phyloP scores from a whole-genome alignment of 30 jellyfish, hydroid and myxozoan species.

The Haliclystus octoradiatus region DNA sequence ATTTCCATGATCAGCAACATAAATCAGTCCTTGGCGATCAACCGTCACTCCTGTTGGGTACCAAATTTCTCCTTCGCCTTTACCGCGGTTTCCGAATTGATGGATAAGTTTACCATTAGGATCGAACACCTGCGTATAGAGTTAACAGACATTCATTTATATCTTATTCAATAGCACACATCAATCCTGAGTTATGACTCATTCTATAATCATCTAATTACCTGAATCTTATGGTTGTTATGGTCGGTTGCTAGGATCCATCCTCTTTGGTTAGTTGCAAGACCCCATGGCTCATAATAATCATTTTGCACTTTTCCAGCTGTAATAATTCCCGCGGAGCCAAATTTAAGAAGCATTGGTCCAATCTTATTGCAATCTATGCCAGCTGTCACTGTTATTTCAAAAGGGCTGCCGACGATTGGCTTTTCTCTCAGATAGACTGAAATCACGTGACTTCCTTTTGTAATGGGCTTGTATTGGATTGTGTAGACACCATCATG shows the following conservation, averaged over 20 bases:
- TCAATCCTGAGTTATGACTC: neutral
- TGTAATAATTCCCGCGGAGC: constrained; percentile 58
- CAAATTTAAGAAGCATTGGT: constrained; percentile 76
- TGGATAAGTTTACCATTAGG: constrained; percentile 64
- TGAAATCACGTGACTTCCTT: constrained; percentile 46
- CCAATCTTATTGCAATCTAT: constrained; percentile 70
- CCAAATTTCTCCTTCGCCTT: constrained; percentile 94
- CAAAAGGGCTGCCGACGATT: constrained; percentile 74
- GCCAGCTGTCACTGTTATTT: constrained; percentile 73
- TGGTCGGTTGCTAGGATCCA: constrained; percentile 73
- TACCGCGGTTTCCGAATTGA: constrained; percentile 90
- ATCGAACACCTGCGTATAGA: constrained; percentile 52
- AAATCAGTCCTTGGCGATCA: constrained; percentile 59
- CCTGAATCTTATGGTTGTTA: constrained; percentile 81
- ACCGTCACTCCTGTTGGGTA: constrained; percentile 93
- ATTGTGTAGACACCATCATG: constrained; percentile 65
- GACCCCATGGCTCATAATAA: constrained; percentile 97
- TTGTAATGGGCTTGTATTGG: constrained; percentile 47
- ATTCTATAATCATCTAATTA: neutral
- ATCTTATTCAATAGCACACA: neutral
- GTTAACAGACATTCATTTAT: neutral
- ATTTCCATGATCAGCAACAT: constrained; percentile 97
- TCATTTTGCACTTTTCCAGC: constrained; percentile 48
- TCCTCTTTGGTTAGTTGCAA: constrained; percentile 55
- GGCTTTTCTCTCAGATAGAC: constrained; percentile 70